Evolutionary conservation across 2,113 vertebrate genomes (phyloP).

Genomic region (Lanius ludovicianus): DNA sequence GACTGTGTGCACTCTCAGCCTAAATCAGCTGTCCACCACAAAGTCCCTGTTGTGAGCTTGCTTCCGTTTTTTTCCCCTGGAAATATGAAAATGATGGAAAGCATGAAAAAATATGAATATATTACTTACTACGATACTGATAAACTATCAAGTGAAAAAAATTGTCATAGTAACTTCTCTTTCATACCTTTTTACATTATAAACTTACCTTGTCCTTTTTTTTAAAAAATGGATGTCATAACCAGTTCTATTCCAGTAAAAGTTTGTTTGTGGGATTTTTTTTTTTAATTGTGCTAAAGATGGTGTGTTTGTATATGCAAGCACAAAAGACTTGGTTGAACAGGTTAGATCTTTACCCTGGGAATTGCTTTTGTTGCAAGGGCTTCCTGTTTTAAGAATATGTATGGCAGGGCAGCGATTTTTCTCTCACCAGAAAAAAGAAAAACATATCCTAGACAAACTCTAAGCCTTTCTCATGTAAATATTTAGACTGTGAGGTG

Average conservation of each 20-base stretch:
- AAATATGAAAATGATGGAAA: not conserved
- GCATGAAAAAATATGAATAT: fast-evolving
- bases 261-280: not conserved
- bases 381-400: not conserved
- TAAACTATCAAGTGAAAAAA: not conserved
- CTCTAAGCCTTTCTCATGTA: not conserved
- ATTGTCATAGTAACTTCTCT: not conserved
- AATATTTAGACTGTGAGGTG: not conserved
- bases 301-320: not conserved
- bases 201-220: not conserved
- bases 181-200: not conserved
- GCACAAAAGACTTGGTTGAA: not conserved
- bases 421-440: not conserved
- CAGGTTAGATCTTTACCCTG: not conserved
- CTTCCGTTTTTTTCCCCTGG: not conserved
- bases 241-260: not conserved
- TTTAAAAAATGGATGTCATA: not conserved
- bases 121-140: not conserved
- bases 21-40: not conserved
- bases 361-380: not conserved
- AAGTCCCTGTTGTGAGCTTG: not conserved
- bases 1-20: fast-evolving
- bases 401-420: not conserved
- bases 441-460: not conserved
- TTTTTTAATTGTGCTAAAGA: not conserved